These are phyloP conservation scores for Xenopus laevis DNA, from an alignment of 2,113 vertebrate species.

Conservation along the genomic window DNA sequence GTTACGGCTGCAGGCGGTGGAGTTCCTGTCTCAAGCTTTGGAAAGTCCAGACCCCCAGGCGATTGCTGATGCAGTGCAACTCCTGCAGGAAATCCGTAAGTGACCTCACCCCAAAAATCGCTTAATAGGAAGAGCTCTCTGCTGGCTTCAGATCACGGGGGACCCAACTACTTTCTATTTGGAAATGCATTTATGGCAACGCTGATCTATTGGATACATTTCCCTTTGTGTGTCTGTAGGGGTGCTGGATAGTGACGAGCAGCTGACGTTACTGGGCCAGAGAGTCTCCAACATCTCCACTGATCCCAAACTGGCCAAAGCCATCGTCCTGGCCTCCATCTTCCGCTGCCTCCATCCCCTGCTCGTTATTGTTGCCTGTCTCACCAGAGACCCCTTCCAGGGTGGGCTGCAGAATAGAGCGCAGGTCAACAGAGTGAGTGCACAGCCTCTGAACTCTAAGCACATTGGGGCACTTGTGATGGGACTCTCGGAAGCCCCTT, in stretches of 20 bases:
- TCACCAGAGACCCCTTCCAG: slow-evolving; percentile 91
- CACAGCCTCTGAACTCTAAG: no score
- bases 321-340: slow-evolving; percentile 82
- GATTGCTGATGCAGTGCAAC: slow-evolving; percentile 78
- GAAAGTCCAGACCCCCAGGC: slow-evolving; percentile 83
- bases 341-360: slow-evolving; percentile 87
- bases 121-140: no score
- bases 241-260: slow-evolving; percentile 80
- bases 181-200: no score
- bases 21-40: slow-evolving; percentile 91
- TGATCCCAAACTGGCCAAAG: slow-evolving; percentile 89
- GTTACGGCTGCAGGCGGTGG: slow-evolving; percentile 70
- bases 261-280: slow-evolving; percentile 83
- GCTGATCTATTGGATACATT: not conserved
- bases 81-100: slow-evolving; percentile 87
- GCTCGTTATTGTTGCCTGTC: slow-evolving; percentile 82
- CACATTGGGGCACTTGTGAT: no score
- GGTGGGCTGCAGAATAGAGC: slow-evolving; percentile 88
- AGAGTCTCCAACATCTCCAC: slow-evolving; percentile 85
- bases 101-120: not conserved
- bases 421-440: slow-evolving; percentile 75
- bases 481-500: no score
- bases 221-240: slow-evolving; percentile 59
- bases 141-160: no score
- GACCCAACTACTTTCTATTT: no score